These are phyloP conservation scores for Oxycera nigricornis DNA, from an alignment of 2,888 invertebrate genomes.

Conservation along the genomic window DNA sequence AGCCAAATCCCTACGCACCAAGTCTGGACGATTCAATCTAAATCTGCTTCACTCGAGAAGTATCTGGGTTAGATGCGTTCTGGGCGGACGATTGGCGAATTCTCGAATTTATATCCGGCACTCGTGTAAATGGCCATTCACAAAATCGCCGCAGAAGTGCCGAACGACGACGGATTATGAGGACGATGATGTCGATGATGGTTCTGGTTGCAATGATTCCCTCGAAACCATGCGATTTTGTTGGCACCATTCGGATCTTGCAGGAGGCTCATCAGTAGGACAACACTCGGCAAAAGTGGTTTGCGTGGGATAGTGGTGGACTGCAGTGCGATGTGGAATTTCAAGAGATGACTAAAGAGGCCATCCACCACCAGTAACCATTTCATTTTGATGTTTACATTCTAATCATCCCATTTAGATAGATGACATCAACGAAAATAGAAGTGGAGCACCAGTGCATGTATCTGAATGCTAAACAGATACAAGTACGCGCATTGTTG, in stretches of 20 bases:
- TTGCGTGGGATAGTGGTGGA: not conserved
- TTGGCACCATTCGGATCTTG: not conserved
- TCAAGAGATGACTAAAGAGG: conserved; percentile 13
- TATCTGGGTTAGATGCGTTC: conserved; percentile 30
- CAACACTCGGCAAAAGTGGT: conserved; percentile 11
- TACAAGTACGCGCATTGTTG: not conserved
- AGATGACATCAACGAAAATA: conserved; percentile 32
- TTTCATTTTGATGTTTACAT: conserved; percentile 26
- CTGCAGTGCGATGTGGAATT: not conserved
- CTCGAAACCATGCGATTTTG: conserved; percentile 4
- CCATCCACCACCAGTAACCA: conserved; percentile 1
- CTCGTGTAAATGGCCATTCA: conserved; percentile 15
- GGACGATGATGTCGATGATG: not conserved
- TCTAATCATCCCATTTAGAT: conserved; percentile 21
- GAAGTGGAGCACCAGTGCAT: not conserved
- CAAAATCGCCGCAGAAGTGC: not conserved
- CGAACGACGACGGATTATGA: not conserved
- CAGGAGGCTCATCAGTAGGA: conserved; percentile 22
- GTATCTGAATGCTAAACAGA: conserved; percentile 12
- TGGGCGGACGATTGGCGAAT: conserved; percentile 8
- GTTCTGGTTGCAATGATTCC: conserved; percentile 17
- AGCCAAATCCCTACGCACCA: conserved; percentile 23
- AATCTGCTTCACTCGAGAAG: not conserved
- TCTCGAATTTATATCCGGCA: conserved; percentile 35
- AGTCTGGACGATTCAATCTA: conserved; percentile 9